Conservation (phyloP, 2,113 vertebrate genomes). For the Octodon degus region DNA sequence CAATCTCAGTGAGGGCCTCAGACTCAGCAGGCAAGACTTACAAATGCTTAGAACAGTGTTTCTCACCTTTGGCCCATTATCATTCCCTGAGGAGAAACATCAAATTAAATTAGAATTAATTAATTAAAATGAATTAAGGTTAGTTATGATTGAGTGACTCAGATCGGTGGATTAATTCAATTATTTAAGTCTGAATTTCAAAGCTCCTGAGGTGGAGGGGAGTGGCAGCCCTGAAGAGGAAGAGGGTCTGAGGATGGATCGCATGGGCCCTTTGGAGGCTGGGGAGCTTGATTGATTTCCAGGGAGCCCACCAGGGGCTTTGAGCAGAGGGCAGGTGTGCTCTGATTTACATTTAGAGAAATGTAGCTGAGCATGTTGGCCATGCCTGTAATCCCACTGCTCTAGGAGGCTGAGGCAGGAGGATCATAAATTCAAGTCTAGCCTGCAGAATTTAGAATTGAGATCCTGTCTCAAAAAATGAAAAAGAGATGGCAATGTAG, state of each 20-base stretch:
- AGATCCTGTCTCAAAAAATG: not conserved
- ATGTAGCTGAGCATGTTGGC: not conserved
- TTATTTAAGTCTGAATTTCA: slow-evolving; percentile 24
- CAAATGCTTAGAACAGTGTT: not conserved
- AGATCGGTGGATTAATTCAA: slow-evolving; percentile 31
- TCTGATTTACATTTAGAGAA: not conserved
- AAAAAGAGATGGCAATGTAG: not conserved
- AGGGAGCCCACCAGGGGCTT: not conserved
- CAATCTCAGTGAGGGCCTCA: not conserved
- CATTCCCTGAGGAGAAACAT: slow-evolving; percentile 47
- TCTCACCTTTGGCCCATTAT: not conserved
- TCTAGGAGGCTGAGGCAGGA: not conserved
- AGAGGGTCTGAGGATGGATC: not conserved
- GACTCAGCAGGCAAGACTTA: not conserved
- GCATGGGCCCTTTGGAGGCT: too few relatives aligned
- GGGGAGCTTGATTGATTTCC: not conserved
- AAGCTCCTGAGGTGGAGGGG: not conserved
- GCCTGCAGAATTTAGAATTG: not conserved
- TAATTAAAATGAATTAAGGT: slow-evolving; percentile 14
- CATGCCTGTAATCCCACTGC: not conserved
- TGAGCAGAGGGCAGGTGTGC: not conserved
- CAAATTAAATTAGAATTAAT: slow-evolving; percentile 18
- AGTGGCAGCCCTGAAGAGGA: not conserved
- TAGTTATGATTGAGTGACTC: slow-evolving; percentile 15
- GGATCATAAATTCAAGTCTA: not conserved